Base-by-base conservation (phyloP, 2,113 vertebrate genomes). In the Bubo bubo region DNA sequence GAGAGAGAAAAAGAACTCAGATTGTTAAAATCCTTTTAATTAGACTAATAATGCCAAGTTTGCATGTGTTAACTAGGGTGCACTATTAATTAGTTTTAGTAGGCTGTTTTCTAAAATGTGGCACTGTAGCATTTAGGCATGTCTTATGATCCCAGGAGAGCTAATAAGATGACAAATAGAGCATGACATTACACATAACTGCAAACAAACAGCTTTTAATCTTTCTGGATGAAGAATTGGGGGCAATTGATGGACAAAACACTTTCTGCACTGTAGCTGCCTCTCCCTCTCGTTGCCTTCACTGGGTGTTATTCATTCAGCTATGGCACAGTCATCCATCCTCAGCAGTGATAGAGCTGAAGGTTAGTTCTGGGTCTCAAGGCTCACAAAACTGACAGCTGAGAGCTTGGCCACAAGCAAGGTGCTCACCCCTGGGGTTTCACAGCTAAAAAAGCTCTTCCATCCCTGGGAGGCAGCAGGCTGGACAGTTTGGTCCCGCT, bases 41-140 rank as follows among this genome's bases (percentile, higher is more conserved):
- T 98, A 98, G 96, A 92, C 97, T 98, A 98, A 98, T 98, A 98
- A 98, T 98, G 94, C 81, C 96, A 98, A 98, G 97, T 98, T 94
- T 98, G 96, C 96, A 96, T 96, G 93, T 96, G 96, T 96, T 98
- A 98, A 98, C 95, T 95, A 97, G 96, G 95, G 81, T 95, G 49
- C 73, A 92, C 92, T 96, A 96, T 97, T 98, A 98, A 98, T 98
- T 98, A 97, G 96, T 72, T 98, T 97, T 94, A 96, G 89, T 91
- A 80, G 96, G 91, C 96, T 95, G 83, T 94, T 97, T 98, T 97
- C 79, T 96, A 95, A 96, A 97, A 96, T 94, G 97, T 95, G 95
- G 73, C 77, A 89, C 56, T 88, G 75, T 43, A 90, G 77, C 88
- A 84, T 93, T 97, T 90, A 95, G 79, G 67, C 75, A 94, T n/a